Base-by-base conservation (phyloP, 2,113 vertebrate species). In the Dermatemys mawii region DNA sequence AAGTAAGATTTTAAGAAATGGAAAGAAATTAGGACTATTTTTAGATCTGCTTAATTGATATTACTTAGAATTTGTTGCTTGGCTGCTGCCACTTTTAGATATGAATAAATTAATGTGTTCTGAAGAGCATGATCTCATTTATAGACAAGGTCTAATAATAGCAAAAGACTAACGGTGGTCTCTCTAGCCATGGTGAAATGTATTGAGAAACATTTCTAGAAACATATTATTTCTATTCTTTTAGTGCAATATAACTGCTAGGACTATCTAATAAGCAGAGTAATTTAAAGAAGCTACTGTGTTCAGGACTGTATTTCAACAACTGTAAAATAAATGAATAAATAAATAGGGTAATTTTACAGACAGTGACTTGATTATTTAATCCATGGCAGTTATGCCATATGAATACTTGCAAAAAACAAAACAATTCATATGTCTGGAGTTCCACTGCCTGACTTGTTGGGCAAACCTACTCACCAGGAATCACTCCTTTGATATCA, bases 401-500 rank as follows among this genome's bases (percentile, higher is more conserved):
- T 0, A 0, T 70, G 78, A 55, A 70, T 75, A 79, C 51, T 81
- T 76, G 46, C 16, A 24, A 44, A 82, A n/a, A 21, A 32, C 46
- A 70, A 83, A 29, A 3, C 11, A 44, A 32, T 81, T 76, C 16
- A 5, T 35, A 14, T 19, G n/a, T 8, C 26, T 55, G 85, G n/a
- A 51, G 17, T 83, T 83, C 78, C 78, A 46, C 48, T 0, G 35
- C 2, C 5, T 38, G 60, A 5, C 44, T 48, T 49, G 46, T 0
- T 27, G 48, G 49, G 48, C 44, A 48, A 49, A 46, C 41, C 21
- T 54, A 96, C 98, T 99, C 97, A 99, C 99, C 99, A 0, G 98
- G 95, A 49, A 99, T 96, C 89, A 99, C 98, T 24, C 98, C 99
- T 54, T 98, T 99, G 91, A 99, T 98, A 96, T 99, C 99, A 0